phyloP scores from a whole-genome alignment of 2,888 invertebrate species.

The Pachydiplax longipennis region DNA sequence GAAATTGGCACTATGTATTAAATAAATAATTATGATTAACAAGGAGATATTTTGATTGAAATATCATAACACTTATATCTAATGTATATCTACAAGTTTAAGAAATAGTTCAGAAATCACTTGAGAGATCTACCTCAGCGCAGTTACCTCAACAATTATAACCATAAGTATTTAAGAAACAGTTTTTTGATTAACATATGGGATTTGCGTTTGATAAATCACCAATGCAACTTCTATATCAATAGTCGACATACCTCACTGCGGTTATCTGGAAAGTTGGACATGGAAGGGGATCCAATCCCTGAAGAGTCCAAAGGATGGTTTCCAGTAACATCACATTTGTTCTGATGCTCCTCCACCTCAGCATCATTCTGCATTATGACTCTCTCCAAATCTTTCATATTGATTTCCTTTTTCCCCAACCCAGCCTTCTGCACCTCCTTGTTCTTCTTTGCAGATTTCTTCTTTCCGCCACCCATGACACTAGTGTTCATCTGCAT shows the following conservation, averaged over 20 bases:
- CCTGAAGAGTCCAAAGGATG: background rate
- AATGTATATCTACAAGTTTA: too few relatives aligned
- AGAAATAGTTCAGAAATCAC: background rate
- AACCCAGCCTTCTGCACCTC: background rate
- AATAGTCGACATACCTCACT: slow-evolving; percentile 65
- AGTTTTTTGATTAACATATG: background rate
- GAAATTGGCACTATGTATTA: too few relatives aligned
- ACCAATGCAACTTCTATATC: background rate
- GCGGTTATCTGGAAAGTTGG: slow-evolving; percentile 74
- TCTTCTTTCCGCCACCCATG: slow-evolving; percentile 57
- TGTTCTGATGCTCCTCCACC: background rate
- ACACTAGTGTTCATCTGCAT: slow-evolving; percentile 58
- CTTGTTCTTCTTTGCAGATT: slow-evolving; percentile 47
- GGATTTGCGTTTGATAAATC: background rate
- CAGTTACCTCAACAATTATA: background rate
- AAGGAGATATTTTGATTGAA: too few relatives aligned
- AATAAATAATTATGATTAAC: too few relatives aligned
- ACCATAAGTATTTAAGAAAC: background rate
- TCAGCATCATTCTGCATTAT: slow-evolving; percentile 3
- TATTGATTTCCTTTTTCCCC: slow-evolving; percentile 11
- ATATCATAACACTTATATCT: too few relatives aligned
- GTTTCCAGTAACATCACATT: background rate
- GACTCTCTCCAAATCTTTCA: slow-evolving; percentile 9
- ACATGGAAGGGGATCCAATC: slow-evolving; percentile 63
- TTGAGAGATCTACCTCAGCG: too few relatives aligned